Evolutionary conservation across 1,140 invertebrate genomes (phyloP).

Genomic region (fruit fly (Drosophila melanogaster)): DNA sequence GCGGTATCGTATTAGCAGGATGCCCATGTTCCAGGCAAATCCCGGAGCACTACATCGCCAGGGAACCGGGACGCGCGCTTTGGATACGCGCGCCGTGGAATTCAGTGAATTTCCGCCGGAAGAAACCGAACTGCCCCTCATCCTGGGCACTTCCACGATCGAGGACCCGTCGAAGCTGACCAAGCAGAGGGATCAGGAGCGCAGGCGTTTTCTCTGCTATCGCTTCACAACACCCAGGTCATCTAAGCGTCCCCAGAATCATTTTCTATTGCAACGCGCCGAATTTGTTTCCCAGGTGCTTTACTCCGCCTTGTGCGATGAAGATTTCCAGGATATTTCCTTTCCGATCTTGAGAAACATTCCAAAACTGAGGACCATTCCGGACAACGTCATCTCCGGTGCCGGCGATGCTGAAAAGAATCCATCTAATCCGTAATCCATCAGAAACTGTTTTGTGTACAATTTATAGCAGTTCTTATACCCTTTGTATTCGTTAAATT

Average conservation of each 20-base stretch:
- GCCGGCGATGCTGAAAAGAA: slow-evolving; percentile 59
- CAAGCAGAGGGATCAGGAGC: slow-evolving; percentile 37
- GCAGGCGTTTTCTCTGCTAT: slow-evolving; percentile 53
- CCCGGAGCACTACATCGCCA: not conserved
- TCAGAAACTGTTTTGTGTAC: slow-evolving; percentile 22
- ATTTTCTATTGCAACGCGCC: slow-evolving; percentile 53
- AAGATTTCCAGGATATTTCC: slow-evolving; percentile 24
- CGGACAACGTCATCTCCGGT: slow-evolving; percentile 37
- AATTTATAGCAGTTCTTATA: not conserved
- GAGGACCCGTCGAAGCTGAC: slow-evolving; percentile 4
- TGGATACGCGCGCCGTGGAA: slow-evolving; percentile 7
- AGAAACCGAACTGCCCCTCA: slow-evolving; percentile 4
- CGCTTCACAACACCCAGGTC: slow-evolving; percentile 29
- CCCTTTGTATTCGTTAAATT: slow-evolving; percentile 35
- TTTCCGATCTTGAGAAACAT: not conserved
- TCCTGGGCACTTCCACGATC: not conserved
- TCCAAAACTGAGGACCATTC: slow-evolving; percentile 21
- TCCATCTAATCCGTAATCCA: slow-evolving; percentile 17
- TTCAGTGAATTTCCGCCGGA: slow-evolving; percentile 22
- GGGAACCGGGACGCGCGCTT: not conserved
- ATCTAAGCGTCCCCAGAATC: not conserved
- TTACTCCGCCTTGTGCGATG: slow-evolving; percentile 57
- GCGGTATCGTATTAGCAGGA: not conserved
- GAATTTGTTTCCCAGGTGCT: slow-evolving; percentile 67
- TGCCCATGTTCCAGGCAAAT: slow-evolving; percentile 1